A percentile compares a stretch with the other conserved stretches of the same genome.
phyloP scores from a whole-genome alignment of 2,888 invertebrate species.

The Pachycephus smyrnensis region DNA sequence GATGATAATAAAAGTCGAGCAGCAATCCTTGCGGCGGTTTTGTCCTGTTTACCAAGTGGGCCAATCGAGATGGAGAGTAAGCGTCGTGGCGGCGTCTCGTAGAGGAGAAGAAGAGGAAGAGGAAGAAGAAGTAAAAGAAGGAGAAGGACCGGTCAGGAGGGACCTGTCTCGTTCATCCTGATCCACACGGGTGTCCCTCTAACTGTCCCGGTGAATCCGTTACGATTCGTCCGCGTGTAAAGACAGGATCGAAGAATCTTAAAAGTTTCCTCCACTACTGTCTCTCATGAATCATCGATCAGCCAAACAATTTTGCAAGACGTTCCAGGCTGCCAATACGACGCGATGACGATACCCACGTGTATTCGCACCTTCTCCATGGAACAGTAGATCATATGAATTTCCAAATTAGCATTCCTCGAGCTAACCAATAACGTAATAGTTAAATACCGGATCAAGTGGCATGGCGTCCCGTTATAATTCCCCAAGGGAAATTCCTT shows the following conservation, averaged over 20 bases:
- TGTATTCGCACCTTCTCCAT: not conserved
- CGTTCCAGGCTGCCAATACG: too few species aligned
- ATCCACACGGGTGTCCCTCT: conserved; percentile 1
- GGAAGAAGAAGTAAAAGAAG: too few species aligned
- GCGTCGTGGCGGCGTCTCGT: conserved; percentile 10
- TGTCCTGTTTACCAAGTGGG: conserved; percentile 66
- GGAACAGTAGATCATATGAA: not conserved
- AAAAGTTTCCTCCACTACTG: not conserved
- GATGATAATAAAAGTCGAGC: conserved; percentile 43
- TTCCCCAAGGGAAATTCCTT: not conserved
- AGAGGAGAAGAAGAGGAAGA: not conserved
- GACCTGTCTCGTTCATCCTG: not conserved
- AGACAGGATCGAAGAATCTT: not conserved
- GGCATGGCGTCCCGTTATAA: not conserved
- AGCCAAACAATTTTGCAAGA: not conserved
- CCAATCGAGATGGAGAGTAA: conserved; percentile 66
- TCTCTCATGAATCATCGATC: not conserved
- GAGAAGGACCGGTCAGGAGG: not conserved
- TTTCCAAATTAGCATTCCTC: not conserved
- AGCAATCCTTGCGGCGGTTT: conserved; percentile 51
- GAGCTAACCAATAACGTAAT: not conserved
- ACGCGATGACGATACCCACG: not conserved
- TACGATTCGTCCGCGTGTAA: conserved; percentile 14
- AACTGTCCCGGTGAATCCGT: conserved; percentile 22
- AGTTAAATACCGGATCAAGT: not conserved